Evolutionary conservation across 2,888 invertebrate species (phyloP).

Genomic region (Caradrina clavipalpis): DNA sequence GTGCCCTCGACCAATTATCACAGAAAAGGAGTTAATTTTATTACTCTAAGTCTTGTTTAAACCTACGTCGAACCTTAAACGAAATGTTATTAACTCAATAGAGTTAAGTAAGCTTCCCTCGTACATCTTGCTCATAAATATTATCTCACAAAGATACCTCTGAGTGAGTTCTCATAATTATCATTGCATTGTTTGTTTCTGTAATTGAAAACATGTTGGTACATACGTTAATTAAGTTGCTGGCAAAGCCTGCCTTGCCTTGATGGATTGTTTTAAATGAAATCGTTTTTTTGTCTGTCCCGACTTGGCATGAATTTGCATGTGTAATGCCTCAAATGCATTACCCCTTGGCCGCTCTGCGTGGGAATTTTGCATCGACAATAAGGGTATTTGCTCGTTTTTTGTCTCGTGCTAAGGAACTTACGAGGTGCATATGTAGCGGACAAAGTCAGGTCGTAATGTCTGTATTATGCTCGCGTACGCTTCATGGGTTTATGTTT

Average conservation of each 20-base stretch:
- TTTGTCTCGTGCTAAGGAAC: conserved; percentile 82
- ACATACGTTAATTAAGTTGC: conserved; percentile 85
- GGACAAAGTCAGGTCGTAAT: conserved; percentile 63
- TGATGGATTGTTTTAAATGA: conserved; percentile 86
- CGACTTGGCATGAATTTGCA: conserved; percentile 85
- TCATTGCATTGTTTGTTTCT: conserved; percentile 83
- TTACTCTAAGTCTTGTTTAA: neutral
- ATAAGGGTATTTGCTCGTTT: conserved; percentile 72
- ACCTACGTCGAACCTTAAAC: neutral
- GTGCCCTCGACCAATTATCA: neutral
- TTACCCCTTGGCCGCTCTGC: conserved; percentile 76
- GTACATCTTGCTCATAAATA: conserved; percentile 47
- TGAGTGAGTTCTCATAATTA: conserved; percentile 61
- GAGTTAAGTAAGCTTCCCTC: conserved; percentile 8
- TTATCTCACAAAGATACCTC: conserved; percentile 51
- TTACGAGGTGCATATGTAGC: conserved; percentile 64
- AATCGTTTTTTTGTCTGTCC: conserved; percentile 78
- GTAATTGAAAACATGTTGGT: conserved; percentile 82
- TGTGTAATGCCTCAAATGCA: conserved; percentile 84
- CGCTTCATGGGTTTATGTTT: conserved; percentile 45
- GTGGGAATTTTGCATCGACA: conserved; percentile 83
- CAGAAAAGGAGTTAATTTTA: conserved; percentile 8
- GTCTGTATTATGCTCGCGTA: conserved; percentile 64
- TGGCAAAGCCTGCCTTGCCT: conserved; percentile 76
- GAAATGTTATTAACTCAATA: conserved; percentile 9